Conservation (phyloP, 2,888 invertebrate genomes). For the Odontocolon sp. region DNA sequence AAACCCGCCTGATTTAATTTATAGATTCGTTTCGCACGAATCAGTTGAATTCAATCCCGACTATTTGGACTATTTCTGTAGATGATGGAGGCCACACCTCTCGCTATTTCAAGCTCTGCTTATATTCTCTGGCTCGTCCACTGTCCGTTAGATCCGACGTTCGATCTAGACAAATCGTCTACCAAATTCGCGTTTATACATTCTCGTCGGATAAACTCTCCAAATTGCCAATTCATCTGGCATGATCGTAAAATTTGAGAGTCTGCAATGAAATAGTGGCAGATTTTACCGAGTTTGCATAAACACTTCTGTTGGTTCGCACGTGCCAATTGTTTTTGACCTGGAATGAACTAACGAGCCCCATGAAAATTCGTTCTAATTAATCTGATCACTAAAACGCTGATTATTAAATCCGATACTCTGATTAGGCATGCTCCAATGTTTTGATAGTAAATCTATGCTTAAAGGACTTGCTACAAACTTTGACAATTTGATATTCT, state of each 20-base stretch:
- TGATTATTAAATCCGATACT: no score
- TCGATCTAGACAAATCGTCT: slow-evolving; percentile 2
- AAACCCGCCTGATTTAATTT: not conserved
- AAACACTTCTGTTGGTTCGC: slow-evolving; percentile 45
- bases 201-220: slow-evolving; percentile 15
- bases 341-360: slow-evolving; percentile 38
- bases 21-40: slow-evolving; percentile 8
- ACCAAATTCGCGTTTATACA: slow-evolving; percentile 9
- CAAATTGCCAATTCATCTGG: slow-evolving; percentile 32
- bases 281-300: slow-evolving; percentile 46
- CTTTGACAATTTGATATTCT: no score
- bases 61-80: slow-evolving; percentile 31
- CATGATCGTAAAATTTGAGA: slow-evolving; percentile 35
- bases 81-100: slow-evolving; percentile 50
- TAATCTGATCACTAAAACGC: no score
- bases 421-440: no score
- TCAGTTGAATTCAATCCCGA: not conserved
- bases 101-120: slow-evolving; percentile 51
- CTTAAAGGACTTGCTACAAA: no score
- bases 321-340: slow-evolving; percentile 55
- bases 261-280: slow-evolving; percentile 13
- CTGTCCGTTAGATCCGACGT: not conserved
- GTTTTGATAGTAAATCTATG: no score
- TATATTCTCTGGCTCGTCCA: not conserved
- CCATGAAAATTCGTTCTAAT: not conserved